These are phyloP conservation scores for Zaprionus lachaisei DNA, from an alignment of 1,140 invertebrate genomes.

Conservation along the genomic window DNA sequence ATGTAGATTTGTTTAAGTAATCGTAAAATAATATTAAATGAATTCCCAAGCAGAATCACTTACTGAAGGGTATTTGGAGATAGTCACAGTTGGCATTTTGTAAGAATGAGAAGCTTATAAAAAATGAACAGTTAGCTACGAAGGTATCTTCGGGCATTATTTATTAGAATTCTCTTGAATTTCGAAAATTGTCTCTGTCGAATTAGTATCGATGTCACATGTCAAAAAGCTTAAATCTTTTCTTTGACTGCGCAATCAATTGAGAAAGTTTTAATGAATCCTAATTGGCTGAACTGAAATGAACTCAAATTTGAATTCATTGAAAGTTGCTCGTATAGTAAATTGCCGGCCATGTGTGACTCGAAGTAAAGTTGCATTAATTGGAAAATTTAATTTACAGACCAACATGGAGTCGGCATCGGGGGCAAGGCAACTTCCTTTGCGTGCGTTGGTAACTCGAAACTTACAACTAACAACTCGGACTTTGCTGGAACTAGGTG, in stretches of 20 bases:
- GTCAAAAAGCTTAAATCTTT: background rate
- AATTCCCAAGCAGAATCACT: no score
- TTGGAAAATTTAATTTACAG: slow-evolving; percentile 33
- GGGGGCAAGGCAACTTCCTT: slow-evolving; percentile 2
- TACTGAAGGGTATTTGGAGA: no score
- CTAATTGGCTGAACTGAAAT: background rate
- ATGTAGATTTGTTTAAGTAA: no score
- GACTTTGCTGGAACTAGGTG: background rate
- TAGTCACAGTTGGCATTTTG: no score
- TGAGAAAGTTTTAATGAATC: background rate
- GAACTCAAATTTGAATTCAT: background rate
- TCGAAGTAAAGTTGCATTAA: slow-evolving; percentile 22
- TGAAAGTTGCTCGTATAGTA: background rate
- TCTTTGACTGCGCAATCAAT: background rate
- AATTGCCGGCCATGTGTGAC: slow-evolving; percentile 2
- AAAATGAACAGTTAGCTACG: no score
- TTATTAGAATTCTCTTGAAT: background rate
- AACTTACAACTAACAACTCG: slow-evolving; percentile 6
- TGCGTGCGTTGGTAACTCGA: slow-evolving; percentile 15
- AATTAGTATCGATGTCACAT: background rate
- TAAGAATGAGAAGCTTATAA: no score
- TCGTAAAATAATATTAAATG: no score
- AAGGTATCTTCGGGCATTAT: no score
- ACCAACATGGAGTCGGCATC: background rate
- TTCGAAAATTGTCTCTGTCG: background rate